Conservation (phyloP, 1,140 invertebrate genomes). For the Zaprionus tsacasi region DNA sequence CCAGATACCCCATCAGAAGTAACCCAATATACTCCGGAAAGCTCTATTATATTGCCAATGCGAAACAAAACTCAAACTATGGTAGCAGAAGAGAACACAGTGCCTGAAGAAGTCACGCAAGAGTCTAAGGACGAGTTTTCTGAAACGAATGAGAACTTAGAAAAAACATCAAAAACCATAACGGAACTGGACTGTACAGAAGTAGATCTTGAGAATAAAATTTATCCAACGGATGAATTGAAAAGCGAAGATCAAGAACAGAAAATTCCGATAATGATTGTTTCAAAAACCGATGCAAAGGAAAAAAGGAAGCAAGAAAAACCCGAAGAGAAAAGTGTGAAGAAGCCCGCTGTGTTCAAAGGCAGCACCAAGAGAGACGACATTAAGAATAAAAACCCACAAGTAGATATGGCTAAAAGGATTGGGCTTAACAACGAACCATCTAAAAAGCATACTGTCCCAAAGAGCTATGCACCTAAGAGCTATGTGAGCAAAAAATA, state of each 20-base stretch:
- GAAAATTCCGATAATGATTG: too few species aligned
- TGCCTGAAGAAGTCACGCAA: background rate
- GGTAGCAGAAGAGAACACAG: background rate
- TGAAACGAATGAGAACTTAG: background rate
- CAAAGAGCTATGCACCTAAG: background rate
- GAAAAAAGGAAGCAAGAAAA: background rate
- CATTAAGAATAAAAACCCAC: background rate
- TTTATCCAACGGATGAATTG: too few species aligned
- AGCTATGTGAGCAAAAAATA: background rate
- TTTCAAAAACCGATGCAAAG: too few species aligned
- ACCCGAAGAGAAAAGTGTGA: background rate
- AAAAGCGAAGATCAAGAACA: too few species aligned
- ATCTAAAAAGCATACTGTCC: background rate
- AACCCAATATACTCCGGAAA: background rate
- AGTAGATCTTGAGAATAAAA: background rate
- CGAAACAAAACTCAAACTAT: background rate
- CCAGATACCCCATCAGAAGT: background rate
- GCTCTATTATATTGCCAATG: background rate
- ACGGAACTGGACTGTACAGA: background rate
- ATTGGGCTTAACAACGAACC: background rate
- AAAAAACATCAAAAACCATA: background rate
- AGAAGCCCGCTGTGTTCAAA: too few species aligned
- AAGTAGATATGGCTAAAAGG: background rate
- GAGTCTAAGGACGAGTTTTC: background rate
- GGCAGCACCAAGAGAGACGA: too few species aligned